Evolutionary conservation across 2,113 vertebrate genomes (phyloP).

Genomic region (Zonotrichia leucophrys): DNA sequence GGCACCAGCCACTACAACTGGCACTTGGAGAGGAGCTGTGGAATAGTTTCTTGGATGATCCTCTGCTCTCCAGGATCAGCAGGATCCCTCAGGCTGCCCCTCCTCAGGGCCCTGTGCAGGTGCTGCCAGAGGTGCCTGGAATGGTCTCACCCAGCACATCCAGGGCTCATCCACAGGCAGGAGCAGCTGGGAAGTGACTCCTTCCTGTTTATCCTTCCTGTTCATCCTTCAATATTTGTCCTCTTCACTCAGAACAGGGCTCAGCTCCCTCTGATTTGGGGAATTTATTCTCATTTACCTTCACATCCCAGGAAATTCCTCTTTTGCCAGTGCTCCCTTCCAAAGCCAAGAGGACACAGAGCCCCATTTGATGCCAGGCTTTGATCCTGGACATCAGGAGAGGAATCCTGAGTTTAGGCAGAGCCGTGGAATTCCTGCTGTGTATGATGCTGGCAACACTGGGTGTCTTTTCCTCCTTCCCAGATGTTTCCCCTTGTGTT

Average conservation of each 20-base stretch:
- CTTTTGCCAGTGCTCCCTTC: background rate
- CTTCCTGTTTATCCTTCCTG: too few relatives aligned
- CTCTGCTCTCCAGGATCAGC: background rate
- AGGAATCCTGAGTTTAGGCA: background rate
- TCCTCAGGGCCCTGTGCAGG: background rate
- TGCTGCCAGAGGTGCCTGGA: background rate
- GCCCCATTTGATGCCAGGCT: background rate
- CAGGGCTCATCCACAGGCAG: background rate
- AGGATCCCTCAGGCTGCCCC: background rate
- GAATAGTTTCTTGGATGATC: background rate
- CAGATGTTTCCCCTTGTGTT: fast-evolving
- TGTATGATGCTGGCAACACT: background rate
- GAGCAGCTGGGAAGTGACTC: background rate
- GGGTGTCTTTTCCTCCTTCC: background rate
- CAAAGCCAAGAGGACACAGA: background rate
- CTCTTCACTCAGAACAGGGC: background rate
- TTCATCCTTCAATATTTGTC: background rate
- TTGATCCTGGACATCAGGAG: background rate
- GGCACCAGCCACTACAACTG: background rate
- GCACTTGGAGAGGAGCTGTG: background rate
- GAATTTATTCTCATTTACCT: background rate
- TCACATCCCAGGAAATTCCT: background rate
- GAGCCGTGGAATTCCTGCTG: background rate
- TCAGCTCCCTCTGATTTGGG: background rate
- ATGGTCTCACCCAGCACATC: background rate